Percentiles rank a stretch among this genome's conserved stretches.
Conservation (phyloP, 2,113 vertebrate genomes). For the Brachyhypopomus gauderio region DNA sequence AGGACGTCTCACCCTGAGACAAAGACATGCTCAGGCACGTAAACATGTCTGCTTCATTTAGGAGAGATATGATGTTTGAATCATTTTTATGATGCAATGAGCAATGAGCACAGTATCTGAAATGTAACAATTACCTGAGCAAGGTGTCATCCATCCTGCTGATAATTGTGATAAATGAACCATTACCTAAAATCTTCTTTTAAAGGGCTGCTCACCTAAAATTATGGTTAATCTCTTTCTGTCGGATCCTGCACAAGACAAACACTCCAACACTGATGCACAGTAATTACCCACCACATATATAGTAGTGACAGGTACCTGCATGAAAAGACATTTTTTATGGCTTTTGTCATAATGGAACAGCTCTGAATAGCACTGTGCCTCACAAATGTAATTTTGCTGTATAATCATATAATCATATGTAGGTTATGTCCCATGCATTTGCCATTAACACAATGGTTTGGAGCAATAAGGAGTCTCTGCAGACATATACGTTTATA, state of each 20-base stretch:
- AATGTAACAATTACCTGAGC: conserved; percentile 36
- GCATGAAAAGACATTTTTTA: conserved; percentile 25
- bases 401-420: conserved; percentile 6
- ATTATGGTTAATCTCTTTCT: conserved; percentile 33
- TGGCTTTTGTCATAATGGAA: conserved; percentile 23
- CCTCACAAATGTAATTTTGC: background rate
- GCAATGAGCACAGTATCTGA: conserved; percentile 11
- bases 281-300: conserved; percentile 48
- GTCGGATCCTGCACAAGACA: background rate
- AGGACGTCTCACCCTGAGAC: background rate
- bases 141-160: conserved; percentile 11
- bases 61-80: background rate
- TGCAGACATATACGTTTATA: background rate
- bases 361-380: background rate
- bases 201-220: conserved; percentile 33
- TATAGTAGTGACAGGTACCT: conserved; percentile 39
- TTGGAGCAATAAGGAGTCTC: background rate
- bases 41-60: background rate
- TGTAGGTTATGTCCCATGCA: conserved; percentile 8
- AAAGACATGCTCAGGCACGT: background rate
- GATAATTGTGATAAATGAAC: conserved; percentile 38
- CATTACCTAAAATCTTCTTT: conserved; percentile 41
- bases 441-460: background rate
- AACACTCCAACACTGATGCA: conserved; percentile 34
- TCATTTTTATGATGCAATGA: background rate